phyloP scores from a whole-genome alignment of 2,888 invertebrate genomes.

The Drosophila cognata region DNA sequence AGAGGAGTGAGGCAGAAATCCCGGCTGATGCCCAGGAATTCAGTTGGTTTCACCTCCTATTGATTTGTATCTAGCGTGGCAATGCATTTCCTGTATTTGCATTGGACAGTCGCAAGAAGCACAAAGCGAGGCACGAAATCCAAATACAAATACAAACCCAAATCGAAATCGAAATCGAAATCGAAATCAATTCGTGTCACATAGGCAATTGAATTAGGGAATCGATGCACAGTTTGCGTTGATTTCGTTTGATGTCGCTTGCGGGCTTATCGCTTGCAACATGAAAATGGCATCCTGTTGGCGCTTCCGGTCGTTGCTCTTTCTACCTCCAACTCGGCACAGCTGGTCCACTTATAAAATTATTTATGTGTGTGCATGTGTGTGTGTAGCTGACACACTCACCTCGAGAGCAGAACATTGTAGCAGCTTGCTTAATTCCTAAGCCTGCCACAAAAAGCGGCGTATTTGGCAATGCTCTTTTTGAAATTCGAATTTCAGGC shows the following conservation, averaged over 20 bases:
- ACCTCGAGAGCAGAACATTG: slow-evolving; percentile 3
- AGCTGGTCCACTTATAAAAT: slow-evolving; percentile 44
- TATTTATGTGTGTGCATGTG: neutral
- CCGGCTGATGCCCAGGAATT: slow-evolving; percentile 8
- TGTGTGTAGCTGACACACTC: slow-evolving; percentile 28
- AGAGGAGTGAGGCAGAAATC: slow-evolving; percentile 18
- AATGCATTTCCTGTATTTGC: slow-evolving; percentile 59
- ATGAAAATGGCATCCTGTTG: slow-evolving; percentile 68
- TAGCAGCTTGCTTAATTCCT: slow-evolving; percentile 4
- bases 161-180: slow-evolving; percentile 38
- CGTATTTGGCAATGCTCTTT: slow-evolving; percentile 16
- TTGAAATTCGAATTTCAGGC: slow-evolving; percentile 17
- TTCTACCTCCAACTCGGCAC: slow-evolving; percentile 13
- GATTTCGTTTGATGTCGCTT: slow-evolving; percentile 17
- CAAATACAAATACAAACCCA: neutral
- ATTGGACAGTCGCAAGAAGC: slow-evolving; percentile 5
- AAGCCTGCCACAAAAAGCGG: neutral
- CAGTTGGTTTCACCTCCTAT: slow-evolving; percentile 2
- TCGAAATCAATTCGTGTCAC: slow-evolving; percentile 72
- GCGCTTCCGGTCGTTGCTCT: slow-evolving; percentile 58
- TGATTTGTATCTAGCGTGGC: slow-evolving; percentile 50
- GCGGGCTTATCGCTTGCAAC: slow-evolving; percentile 59
- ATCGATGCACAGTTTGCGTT: slow-evolving; percentile 30
- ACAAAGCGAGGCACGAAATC: neutral
- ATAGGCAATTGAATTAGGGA: slow-evolving; percentile 68